phyloP scores from a whole-genome alignment of 2,113 vertebrate genomes.

The Lanius collurio region DNA sequence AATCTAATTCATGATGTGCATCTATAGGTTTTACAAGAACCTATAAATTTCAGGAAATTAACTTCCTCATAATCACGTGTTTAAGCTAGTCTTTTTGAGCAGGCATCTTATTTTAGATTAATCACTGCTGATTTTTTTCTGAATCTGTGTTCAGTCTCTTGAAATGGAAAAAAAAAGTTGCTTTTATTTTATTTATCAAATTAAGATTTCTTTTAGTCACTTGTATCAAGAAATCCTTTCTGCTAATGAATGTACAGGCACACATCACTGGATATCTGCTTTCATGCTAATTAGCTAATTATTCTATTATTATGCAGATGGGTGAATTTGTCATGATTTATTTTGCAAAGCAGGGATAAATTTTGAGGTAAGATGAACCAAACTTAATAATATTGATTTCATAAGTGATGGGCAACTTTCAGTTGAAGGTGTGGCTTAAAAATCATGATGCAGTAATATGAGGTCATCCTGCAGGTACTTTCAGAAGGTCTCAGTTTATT shows the following conservation, averaged over 20 bases:
- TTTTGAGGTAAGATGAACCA: not conserved
- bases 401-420: not conserved
- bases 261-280: not conserved
- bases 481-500: not conserved
- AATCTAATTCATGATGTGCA: conserved; percentile 49
- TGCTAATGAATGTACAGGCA: not conserved
- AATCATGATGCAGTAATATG: not conserved
- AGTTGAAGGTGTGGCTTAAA: not conserved
- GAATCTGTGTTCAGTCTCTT: not conserved
- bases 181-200: not conserved
- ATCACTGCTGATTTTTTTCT: not conserved
- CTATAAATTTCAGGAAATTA: conserved; percentile 69
- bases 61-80: conserved; percentile 11
- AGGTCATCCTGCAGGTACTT: not conserved
- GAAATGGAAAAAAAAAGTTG: not conserved
- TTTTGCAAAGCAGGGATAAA: not conserved
- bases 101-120: conserved; percentile 29
- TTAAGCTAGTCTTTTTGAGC: not conserved
- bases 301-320: not conserved
- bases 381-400: not conserved
- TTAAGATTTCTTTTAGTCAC: not conserved
- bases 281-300: not conserved
- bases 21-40: conserved; percentile 52
- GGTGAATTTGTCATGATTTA: not conserved
- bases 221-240: not conserved